These are phyloP conservation scores for Merluccius polli DNA, from an alignment of 2,797 vertebrate species.

Conservation along the genomic window DNA sequence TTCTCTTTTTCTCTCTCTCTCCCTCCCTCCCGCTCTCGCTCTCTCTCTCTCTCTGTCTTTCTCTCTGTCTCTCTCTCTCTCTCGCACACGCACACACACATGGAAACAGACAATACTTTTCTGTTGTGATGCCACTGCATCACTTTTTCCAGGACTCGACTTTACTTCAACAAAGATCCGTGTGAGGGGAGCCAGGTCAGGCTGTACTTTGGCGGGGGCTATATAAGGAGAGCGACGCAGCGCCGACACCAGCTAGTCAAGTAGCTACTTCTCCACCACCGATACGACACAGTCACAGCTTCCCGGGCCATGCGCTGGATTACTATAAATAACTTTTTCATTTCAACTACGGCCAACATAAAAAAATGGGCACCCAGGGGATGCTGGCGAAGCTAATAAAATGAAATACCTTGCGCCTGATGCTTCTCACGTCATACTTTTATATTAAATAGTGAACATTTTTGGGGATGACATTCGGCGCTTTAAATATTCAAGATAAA, in stretches of 20 bases:
- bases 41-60: constrained; percentile 9
- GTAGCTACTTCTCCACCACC: not conserved
- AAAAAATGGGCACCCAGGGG: not conserved
- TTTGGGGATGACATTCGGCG: not conserved
- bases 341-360: not conserved
- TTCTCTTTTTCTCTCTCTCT: constrained; percentile 2
- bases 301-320: not conserved
- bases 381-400: not conserved
- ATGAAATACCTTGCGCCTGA: not conserved
- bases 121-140: constrained; percentile 11
- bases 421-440: not conserved
- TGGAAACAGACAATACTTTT: constrained; percentile 5
- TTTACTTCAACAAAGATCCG: constrained; percentile 26
- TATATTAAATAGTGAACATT: not conserved
- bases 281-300: not conserved
- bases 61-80: too few relatives aligned
- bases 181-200: constrained; percentile 12
- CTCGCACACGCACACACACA: too few relatives aligned
- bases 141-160: constrained; percentile 26
- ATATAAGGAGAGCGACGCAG: constrained; percentile 12
- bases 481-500: not conserved
- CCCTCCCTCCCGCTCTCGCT: too few relatives aligned
- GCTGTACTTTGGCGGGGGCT: constrained; percentile 6
- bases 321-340: not conserved
- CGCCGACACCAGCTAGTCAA: constrained; percentile 6